Evolutionary conservation across 2,888 invertebrate species (phyloP), one percentile per base, ranked within the genome.

Genomic region (Disparrhopalites patrizii): DNA sequence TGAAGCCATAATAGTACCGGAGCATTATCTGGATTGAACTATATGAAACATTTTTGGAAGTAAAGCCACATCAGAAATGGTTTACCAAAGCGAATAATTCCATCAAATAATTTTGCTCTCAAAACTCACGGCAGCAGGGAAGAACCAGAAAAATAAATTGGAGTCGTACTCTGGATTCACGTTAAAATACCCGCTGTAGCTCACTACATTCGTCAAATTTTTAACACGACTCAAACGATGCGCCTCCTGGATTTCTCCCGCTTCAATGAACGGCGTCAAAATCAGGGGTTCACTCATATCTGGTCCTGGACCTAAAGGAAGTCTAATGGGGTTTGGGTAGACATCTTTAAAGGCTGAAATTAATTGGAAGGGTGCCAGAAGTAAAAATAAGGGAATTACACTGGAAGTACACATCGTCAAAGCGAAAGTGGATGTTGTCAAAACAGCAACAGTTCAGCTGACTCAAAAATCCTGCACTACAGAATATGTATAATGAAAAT

Each of bases 221-320:
- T 38, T 68, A 0, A 74, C 74, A 2, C 50, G 52, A 1, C 73
- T 55, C 15, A 71, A 40, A 1, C 66, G 38, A 50, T 76, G 82
- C 0, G 87, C 91, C 76, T 86, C 84, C 1, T 85, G 82, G 60
- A 88, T 84, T 75, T 87, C 84, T 5, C 89, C 89, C 65, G 81
- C 82, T 77, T 89, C 85, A 31, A 92, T 84, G 60, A 85, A 83
- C 0, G 88, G 89, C 0, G 91, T 90, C 30, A 92, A 82, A 76
- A 90, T 87, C 8, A 92, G 80, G 1, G 91, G 90, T 31, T 84
- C 76, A 0, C 86, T 84, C 5, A 79, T 73, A 57, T 75, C 75
- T 0, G 68, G 10, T 20, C 13, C 72, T 7, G 13, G 66, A 57
- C 18, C 60, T 8, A 27, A 60, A 36, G 20, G 33, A 50, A 62